Base-by-base conservation (phyloP, 37 sponge, comb jelly and placozoan species). In the Axinella damicornis region DNA sequence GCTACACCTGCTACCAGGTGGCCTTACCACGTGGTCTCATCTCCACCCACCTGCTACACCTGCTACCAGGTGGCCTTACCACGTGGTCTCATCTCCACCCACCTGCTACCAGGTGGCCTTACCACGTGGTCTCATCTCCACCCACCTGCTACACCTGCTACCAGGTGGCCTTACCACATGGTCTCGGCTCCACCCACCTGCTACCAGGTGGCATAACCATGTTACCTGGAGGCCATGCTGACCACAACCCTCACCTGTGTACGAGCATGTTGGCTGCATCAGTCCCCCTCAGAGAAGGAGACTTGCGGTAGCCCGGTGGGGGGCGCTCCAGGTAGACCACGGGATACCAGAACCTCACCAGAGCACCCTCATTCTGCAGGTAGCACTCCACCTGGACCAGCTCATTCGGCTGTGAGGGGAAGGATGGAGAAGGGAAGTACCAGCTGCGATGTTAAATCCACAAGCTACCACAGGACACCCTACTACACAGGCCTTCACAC, bases 341-440 rank as follows among this genome's bases (percentile, higher is more conserved):
- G 17, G 96, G 96, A 81, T 94, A 98, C 98, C 98, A 98, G 85
- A 90, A 98, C 37, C 92, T 57, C 12, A 98, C 96, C 28, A 98
- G 78, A 16, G 92, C 94, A 35, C 96, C 98, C 31, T 98, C 98
- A 81, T 87, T 94, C 32, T 89, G 84, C 22, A 98, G 74, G 84
- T 98, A 98, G 71, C 94, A 93, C 78, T 98, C 98, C 37, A 98
- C 96, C 41, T 95, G 98, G 12, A 95, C 94, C 55, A 95, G 18
- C 53, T 98, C 92, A 89, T 95, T 88, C 31, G 86, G 22, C 80
- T 92, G 71, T 35, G 52, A 46, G 68, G 57, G 34, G 66, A 55
- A 21, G 46, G 37, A 57, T 64, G 2, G 61, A 12, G 46, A 46
- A 12, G n/a, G n/a, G n/a, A n/a, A 30, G 67, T 65, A 27, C 67